These are phyloP conservation scores for Geopemphigus sp. DNA, from an alignment of 1,140 invertebrate species.

Conservation along the genomic window DNA sequence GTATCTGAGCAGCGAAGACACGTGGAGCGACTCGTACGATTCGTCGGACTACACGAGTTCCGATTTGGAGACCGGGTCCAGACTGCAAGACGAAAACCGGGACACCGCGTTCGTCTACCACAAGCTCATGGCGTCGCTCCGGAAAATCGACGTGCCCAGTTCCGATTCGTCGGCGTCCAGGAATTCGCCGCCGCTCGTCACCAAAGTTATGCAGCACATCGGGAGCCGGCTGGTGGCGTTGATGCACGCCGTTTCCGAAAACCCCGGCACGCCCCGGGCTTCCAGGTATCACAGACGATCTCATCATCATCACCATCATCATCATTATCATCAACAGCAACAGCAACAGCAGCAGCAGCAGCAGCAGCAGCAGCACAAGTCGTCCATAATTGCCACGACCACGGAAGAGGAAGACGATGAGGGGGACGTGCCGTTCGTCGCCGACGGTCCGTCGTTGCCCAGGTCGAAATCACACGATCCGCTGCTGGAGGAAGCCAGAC, in stretches of 20 bases:
- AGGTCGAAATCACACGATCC: slow-evolving; percentile 77
- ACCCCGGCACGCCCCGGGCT: slow-evolving; percentile 56
- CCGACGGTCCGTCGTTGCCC: slow-evolving; percentile 59
- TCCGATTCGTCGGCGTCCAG: slow-evolving; percentile 61
- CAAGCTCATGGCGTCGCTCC: slow-evolving; percentile 75
- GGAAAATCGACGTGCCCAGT: slow-evolving; percentile 65
- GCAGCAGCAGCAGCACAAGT: too few species aligned
- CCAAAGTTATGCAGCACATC: slow-evolving; percentile 90
- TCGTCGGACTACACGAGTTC: slow-evolving; percentile 87
- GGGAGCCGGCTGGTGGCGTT: slow-evolving; percentile 81
- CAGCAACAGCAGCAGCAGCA: too few species aligned
- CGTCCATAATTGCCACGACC: slow-evolving; percentile 32
- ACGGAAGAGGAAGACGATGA: slow-evolving; percentile 65
- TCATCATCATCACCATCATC: slow-evolving; percentile 51
- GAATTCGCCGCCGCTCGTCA: slow-evolving; percentile 80
- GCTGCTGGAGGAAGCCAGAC: slow-evolving; percentile 62
- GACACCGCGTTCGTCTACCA: slow-evolving; percentile 82
- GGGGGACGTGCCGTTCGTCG: slow-evolving; percentile 57
- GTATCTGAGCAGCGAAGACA: slow-evolving; percentile 85
- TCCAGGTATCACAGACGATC: slow-evolving; percentile 52
- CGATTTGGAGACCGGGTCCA: slow-evolving; percentile 70
- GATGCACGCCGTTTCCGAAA: slow-evolving; percentile 87
- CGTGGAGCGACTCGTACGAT: slow-evolving; percentile 88
- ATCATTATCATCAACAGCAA: too few species aligned
- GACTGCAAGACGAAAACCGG: slow-evolving; percentile 71